These are phyloP conservation scores for Pangasius djambal DNA, from an alignment of 2,797 vertebrate genomes.

Conservation along the genomic window DNA sequence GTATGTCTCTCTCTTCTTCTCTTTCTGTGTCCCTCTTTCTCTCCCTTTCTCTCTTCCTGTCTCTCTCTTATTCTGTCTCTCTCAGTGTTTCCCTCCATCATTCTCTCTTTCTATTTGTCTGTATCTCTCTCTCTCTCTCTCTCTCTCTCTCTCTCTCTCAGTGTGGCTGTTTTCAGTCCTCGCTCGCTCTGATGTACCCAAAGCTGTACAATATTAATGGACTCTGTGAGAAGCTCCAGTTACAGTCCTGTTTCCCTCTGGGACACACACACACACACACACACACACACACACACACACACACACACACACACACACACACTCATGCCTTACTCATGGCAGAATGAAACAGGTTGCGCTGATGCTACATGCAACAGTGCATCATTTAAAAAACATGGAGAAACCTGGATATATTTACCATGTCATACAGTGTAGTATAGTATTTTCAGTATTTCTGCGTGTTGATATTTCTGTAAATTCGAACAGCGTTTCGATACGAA, in stretches of 20 bases:
- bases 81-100: neutral
- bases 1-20: neutral
- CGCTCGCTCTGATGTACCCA: conserved; percentile 43
- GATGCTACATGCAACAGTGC: neutral
- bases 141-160: neutral
- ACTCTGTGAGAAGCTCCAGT: conserved; percentile 67
- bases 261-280: conserved; percentile 17
- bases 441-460: neutral
- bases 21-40: neutral
- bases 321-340: neutral
- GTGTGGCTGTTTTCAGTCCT: neutral
- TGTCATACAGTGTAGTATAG: neutral
- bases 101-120: neutral
- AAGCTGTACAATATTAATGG: conserved; percentile 76
- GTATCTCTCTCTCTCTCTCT: neutral
- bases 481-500: neutral
- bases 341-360: no score
- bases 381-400: neutral
- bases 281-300: conserved; percentile 11
- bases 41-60: neutral
- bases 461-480: neutral
- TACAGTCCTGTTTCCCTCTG: conserved; percentile 59
- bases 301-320: conserved; percentile 11
- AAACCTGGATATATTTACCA: no score
- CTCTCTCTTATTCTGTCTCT: neutral